Evolutionary conservation across 2,797 vertebrate species (phyloP).

Genomic region (Neosilurus mollespiculum): DNA sequence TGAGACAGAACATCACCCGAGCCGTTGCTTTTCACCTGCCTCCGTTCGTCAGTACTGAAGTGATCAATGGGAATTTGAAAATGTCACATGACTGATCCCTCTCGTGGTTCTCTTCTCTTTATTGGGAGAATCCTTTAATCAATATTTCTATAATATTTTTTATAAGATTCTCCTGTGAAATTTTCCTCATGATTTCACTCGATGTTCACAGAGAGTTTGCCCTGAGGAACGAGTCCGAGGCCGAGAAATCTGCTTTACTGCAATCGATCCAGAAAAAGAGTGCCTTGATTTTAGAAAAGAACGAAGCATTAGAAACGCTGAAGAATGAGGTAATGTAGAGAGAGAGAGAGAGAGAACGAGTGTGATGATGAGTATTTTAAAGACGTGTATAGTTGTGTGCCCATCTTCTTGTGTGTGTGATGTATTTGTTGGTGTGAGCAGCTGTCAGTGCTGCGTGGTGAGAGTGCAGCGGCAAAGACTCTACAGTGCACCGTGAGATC

Average conservation of each 20-base stretch:
- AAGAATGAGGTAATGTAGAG: conserved; percentile 77
- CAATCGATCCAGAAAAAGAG: conserved; percentile 85
- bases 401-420: background rate
- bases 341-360: no score
- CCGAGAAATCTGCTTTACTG: conserved; percentile 84
- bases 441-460: conserved; percentile 79
- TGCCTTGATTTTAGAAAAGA: conserved; percentile 90
- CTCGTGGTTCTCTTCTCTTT: background rate
- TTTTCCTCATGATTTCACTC: background rate
- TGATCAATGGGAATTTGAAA: background rate
- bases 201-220: conserved; percentile 75
- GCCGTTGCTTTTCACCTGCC: background rate
- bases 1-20: conserved; percentile 55
- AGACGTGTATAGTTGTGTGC: background rate
- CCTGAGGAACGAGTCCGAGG: conserved; percentile 82
- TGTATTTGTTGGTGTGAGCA: conserved; percentile 55
- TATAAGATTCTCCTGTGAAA: background rate
- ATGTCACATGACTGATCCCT: background rate
- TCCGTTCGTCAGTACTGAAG: background rate
- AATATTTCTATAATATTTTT: no score
- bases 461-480: conserved; percentile 79
- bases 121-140: background rate
- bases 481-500: conserved; percentile 81
- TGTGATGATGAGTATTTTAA: no score
- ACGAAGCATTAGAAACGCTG: conserved; percentile 84